These are phyloP conservation scores for Coilia nasus DNA, from an alignment of 2,797 vertebrate species.

Conservation along the genomic window DNA sequence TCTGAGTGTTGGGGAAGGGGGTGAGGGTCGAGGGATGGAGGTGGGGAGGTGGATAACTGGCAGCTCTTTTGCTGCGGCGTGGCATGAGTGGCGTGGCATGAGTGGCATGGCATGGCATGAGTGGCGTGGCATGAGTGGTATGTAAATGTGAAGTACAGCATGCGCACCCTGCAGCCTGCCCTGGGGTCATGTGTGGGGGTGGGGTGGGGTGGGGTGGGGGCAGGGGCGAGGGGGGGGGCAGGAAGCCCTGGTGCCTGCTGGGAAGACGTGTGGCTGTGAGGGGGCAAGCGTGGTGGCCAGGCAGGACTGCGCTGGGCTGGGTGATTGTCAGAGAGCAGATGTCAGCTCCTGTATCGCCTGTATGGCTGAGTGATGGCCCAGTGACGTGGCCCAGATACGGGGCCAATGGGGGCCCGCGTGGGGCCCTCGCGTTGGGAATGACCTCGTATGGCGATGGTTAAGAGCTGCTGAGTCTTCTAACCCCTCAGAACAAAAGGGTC, in stretches of 20 bases:
- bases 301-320: slow-evolving; percentile 23
- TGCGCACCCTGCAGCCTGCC: not conserved
- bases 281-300: not conserved
- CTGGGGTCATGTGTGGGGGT: not conserved
- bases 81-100: no score
- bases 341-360: slow-evolving; percentile 58
- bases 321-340: slow-evolving; percentile 59
- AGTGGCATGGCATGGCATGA: no score
- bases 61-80: not conserved
- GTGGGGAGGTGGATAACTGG: not conserved
- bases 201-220: no score
- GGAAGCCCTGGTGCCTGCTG: slow-evolving; percentile 37
- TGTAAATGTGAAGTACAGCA: slow-evolving; percentile 23
- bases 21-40: no score
- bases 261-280: not conserved
- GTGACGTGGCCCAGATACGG: slow-evolving; percentile 56
- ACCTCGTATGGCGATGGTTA: slow-evolving; percentile 48
- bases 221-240: no score
- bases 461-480: slow-evolving; percentile 39
- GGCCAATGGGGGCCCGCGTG: slow-evolving; percentile 48
- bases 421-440: slow-evolving; percentile 47
- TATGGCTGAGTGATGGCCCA: slow-evolving; percentile 57
- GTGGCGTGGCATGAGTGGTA: not conserved
- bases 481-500: slow-evolving; percentile 20
- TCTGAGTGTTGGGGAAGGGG: not conserved